Evolutionary conservation across 2,113 vertebrate genomes (phyloP).

Genomic region (Centropus bengalensis): DNA sequence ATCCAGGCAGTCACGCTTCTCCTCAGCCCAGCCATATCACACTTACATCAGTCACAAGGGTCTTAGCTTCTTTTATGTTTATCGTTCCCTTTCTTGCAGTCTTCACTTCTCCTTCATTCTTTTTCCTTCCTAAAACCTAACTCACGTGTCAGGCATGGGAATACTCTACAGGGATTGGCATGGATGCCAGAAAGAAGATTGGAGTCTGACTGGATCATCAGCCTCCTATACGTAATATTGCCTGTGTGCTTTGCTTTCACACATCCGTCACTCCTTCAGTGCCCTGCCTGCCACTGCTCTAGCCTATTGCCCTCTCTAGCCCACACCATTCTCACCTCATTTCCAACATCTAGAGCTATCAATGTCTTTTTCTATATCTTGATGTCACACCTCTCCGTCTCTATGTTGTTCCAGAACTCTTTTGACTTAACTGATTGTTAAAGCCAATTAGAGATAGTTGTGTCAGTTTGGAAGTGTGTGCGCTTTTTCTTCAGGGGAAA

Average conservation of each 20-base stretch:
- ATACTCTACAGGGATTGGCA: background rate
- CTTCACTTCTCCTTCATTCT: background rate
- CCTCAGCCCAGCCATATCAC: background rate
- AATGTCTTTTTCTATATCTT: background rate
- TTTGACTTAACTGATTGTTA: background rate
- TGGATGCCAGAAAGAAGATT: background rate
- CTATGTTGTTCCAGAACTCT: background rate
- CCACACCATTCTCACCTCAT: background rate
- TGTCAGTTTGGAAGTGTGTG: fast-evolving
- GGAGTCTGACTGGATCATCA: background rate
- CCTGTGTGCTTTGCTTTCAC: background rate
- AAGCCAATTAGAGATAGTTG: background rate
- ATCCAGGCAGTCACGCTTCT: background rate
- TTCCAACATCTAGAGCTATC: background rate
- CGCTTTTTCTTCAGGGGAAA: constrained; percentile 58
- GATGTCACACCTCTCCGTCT: background rate
- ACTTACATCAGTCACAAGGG: fast-evolving
- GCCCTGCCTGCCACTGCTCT: background rate
- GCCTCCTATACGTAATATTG: fast-evolving
- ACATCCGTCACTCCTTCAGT: background rate
- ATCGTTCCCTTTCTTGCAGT: background rate
- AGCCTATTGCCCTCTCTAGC: background rate
- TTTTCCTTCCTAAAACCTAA: background rate
- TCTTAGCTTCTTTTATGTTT: background rate
- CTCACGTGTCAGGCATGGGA: background rate